Percentiles rank a stretch among this genome's conserved stretches.
Conservation (phyloP, 2,797 vertebrate genomes). For the Moxostoma hubbsi region DNA sequence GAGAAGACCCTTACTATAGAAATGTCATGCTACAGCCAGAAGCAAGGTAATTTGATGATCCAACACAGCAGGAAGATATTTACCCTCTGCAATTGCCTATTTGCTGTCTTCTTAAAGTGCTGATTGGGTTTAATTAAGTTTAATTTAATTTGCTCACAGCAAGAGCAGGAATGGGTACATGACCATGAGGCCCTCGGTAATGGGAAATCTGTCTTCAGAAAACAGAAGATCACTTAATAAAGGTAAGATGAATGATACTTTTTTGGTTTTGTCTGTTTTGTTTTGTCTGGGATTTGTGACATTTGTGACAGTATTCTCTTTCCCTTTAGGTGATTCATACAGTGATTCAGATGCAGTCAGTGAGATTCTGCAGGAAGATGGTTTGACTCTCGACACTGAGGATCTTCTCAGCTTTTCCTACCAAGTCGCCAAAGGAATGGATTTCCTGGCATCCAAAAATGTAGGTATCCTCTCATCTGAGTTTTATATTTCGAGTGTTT, state of each 20-base stretch:
- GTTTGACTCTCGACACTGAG: constrained; percentile 89
- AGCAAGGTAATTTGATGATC: constrained; percentile 46
- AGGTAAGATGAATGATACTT: constrained; percentile 65
- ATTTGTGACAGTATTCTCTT: neutral
- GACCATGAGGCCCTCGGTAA: constrained; percentile 93
- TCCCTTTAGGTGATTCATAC: constrained; percentile 75
- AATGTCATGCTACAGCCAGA: constrained; percentile 81
- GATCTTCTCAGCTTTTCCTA: constrained; percentile 94
- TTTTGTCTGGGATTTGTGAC: neutral
- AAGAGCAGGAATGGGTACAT: constrained; percentile 92
- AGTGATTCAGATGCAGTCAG: constrained; percentile 81
- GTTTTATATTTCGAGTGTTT: constrained; percentile 11
- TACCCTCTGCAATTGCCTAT: neutral
- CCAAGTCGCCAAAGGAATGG: constrained; percentile 98
- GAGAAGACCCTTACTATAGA: constrained; percentile 88
- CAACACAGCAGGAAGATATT: neutral
- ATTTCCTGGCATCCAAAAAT: constrained; percentile 96
- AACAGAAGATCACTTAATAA: constrained; percentile 79
- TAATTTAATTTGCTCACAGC: constrained; percentile 74
- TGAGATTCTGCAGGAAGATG: constrained; percentile 89
- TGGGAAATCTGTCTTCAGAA: constrained; percentile 81
- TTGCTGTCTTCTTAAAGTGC: too few relatives aligned
- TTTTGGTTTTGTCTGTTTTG: neutral
- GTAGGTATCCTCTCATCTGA: constrained; percentile 73
- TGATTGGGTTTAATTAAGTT: neutral